phyloP scores from a whole-genome alignment of 2,113 vertebrate genomes.

The Phyllopteryx taeniolatus region DNA sequence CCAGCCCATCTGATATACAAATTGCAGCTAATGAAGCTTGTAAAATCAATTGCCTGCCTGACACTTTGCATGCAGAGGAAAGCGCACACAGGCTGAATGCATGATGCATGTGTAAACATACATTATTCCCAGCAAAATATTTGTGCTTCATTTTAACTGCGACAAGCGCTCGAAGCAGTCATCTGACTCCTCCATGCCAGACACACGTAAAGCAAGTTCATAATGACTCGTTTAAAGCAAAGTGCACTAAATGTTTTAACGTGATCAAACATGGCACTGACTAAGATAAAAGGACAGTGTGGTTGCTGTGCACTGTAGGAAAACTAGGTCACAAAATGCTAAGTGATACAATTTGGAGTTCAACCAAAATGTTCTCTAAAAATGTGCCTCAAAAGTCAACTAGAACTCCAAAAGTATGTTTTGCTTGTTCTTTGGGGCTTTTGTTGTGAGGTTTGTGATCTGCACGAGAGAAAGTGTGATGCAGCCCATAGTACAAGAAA shows the following conservation, averaged over 20 bases:
- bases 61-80: constrained; percentile 71
- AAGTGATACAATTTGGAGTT: background rate
- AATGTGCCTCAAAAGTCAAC: background rate
- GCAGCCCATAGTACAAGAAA: background rate
- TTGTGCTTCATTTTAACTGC: constrained; percentile 72
- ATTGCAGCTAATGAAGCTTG: constrained; percentile 73
- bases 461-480: background rate
- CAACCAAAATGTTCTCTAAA: background rate
- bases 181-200: constrained; percentile 1
- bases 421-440: background rate
- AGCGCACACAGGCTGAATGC: constrained; percentile 58
- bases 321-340: constrained; percentile 27
- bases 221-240: background rate
- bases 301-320: background rate
- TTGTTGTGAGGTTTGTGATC: background rate
- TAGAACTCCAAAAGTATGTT: background rate
- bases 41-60: constrained; percentile 75
- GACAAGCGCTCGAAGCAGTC: constrained; percentile 59
- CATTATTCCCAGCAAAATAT: constrained; percentile 69
- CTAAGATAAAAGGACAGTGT: constrained; percentile 23
- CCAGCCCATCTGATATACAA: constrained; percentile 75
- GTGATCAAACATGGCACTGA: constrained; percentile 8
- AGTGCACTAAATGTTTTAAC: constrained; percentile 5
- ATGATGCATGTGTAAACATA: constrained; percentile 72
- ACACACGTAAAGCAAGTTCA: background rate